These are phyloP conservation scores for Cecropterus lyciades DNA, from an alignment of 1,140 invertebrate species.

Conservation along the genomic window DNA sequence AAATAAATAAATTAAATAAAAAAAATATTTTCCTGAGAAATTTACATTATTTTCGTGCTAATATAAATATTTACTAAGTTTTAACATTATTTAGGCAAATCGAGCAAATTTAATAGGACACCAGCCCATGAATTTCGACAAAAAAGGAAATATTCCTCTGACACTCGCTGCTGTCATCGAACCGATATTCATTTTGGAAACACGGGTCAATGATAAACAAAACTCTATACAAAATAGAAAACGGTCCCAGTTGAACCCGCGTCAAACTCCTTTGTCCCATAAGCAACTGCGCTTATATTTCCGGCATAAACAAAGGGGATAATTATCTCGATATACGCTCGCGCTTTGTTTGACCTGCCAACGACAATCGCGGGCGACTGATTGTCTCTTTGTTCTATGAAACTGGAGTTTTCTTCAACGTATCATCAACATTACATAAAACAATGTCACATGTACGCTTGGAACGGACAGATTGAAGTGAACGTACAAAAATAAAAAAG, in stretches of 20 bases:
- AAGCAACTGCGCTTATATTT: slow-evolving; percentile 7
- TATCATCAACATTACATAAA: too few relatives aligned
- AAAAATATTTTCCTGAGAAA: too few relatives aligned
- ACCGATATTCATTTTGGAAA: not conserved
- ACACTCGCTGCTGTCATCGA: not conserved
- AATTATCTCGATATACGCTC: slow-evolving; percentile 37
- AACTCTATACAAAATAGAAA: not conserved
- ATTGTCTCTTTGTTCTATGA: not conserved
- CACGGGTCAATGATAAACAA: not conserved
- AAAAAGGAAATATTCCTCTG: not conserved
- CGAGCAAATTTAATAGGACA: too few relatives aligned
- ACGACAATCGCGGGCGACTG: slow-evolving; percentile 5
- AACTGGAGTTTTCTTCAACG: too few relatives aligned
- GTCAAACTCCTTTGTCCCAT: not conserved
- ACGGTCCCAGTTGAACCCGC: not conserved
- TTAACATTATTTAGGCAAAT: too few relatives aligned
- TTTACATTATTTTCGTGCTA: too few relatives aligned
- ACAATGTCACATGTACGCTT: too few relatives aligned
- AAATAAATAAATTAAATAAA: too few relatives aligned
- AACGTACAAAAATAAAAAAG: too few relatives aligned
- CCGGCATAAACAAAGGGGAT: slow-evolving; percentile 25
- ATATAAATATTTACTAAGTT: too few relatives aligned
- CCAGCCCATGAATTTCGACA: not conserved
- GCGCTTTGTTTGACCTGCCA: slow-evolving; percentile 18
- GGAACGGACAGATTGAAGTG: too few relatives aligned